Evolutionary conservation across 2,113 vertebrate species (phyloP), one percentile per base, ranked within the genome.

Genomic region (Bubalus kerabau): DNA sequence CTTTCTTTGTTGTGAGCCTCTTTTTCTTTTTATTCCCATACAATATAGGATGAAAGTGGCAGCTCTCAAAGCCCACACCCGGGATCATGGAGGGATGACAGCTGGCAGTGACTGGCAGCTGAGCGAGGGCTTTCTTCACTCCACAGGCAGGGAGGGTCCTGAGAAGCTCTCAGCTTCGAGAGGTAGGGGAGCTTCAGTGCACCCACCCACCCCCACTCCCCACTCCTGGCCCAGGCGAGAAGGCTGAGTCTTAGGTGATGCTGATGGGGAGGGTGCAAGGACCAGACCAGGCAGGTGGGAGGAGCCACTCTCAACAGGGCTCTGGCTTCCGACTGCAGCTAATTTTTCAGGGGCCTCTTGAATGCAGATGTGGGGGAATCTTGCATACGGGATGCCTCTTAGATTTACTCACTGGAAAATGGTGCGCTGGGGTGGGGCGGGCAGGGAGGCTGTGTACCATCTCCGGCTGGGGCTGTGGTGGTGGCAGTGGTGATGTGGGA

Each of bases 11-110:
- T 28, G 62, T 60, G 50, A 86, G 19, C 26, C 15, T 62, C 52
- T 62, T 87, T 96, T 57, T 80, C n/a, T 74, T 67, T 96, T 83
- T 85, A 54, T 92, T 87, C 50, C 74, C 43, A 36, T 57, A 60
- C 84, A 82, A 81, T 40, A 40, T 7, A 54, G 24, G 80, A 48
- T 50, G 36, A 78, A 87, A 64, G 50, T 1, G 9, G 43, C 28
- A 36, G 56, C 13, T 85, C 67, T 62, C 24, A 74, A 36, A 95
- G 43, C 32, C 60, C 54, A 15, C 2, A 30, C 24, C 19, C 6
- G 1, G 71, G 67, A 23, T 48, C 52, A 2, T 4, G 19, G n/a
- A 7, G 43, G 87, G 32, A n/a, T 74, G 60, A 76, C 64, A 57
- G 74, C 40, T 59, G 83, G 84, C 62, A 15, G 13, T 15, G 56